Percentiles rank a stretch among this genome's conserved stretches.
These are phyloP conservation scores for Tauraco hartlaubi DNA, from an alignment of 2,797 vertebrate species.

Conservation along the genomic window DNA sequence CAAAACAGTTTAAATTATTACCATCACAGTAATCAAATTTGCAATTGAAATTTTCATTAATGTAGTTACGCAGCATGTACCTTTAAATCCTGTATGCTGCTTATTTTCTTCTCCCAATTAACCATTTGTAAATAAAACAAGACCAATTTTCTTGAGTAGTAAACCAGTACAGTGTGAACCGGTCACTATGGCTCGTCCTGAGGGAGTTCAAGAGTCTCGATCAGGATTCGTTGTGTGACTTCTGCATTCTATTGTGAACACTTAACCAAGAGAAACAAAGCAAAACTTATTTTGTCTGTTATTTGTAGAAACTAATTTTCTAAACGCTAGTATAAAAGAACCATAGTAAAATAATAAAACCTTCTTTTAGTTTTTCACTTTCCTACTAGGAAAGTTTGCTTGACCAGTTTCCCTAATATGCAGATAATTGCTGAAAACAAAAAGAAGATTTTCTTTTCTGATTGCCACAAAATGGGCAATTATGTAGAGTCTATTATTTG, in stretches of 20 bases:
- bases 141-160: background rate
- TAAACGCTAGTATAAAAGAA: background rate
- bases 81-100: background rate
- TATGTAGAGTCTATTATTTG: background rate
- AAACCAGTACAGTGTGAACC: background rate
- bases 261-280: background rate
- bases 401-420: background rate
- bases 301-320: background rate
- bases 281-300: background rate
- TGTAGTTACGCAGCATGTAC: background rate
- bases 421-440: background rate
- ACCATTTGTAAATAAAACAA: background rate
- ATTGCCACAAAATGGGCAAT: background rate
- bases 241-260: background rate
- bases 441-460: background rate
- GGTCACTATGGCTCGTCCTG: background rate
- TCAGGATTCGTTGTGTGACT: background rate
- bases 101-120: constrained; percentile 23
- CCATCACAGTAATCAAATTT: constrained; percentile 30
- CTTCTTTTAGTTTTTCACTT: background rate
- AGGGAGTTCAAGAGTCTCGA: background rate
- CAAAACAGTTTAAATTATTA: background rate
- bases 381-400: background rate
- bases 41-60: constrained; percentile 13
- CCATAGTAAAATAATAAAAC: background rate